Evolutionary conservation across 2,888 invertebrate genomes (phyloP), one percentile per base, ranked within the genome.

Genomic region (Ennomos fuscantarius): DNA sequence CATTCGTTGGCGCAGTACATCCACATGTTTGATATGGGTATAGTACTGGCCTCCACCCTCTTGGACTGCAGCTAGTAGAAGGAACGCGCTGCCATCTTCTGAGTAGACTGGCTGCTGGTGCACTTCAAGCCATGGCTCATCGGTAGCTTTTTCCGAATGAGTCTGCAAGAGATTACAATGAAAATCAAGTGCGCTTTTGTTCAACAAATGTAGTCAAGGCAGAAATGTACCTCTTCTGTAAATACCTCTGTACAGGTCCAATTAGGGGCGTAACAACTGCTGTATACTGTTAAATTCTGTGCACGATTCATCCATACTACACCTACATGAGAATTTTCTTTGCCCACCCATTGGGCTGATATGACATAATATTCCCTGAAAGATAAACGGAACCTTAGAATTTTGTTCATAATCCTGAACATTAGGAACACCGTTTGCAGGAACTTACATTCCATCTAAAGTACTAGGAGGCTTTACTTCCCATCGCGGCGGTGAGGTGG

Each of bases 231-330:
- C 49, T 59, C 58, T 59, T 59, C 53, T 36, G 58, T 59, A 59
- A 53, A 59, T 65, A 97, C 97, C 94, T 97, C 96, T 68, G 94
- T 93, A 87, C 99, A 99, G 54, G 95, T 94, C 95, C 97, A 96
- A 79, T 95, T 95, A 8, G 96, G 96, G 42, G 95, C 94, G 60
- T 95, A 94, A 85, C 99, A 99, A 63, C 97, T 94, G 64, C 97
- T 96, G 73, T 98, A 95, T 62, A 98, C 94, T 71, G 97, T 97
- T 67, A 97, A 94, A 86, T 99, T 99, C 90, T 99, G 99, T 42
- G 96, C 95, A 71, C 99, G 94, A 86, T 97, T 97, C 94, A 98
- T 96, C 97, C 98, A 99, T 55, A 98, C 96, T 47, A 97, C 96
- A 48, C 96, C 95, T 66, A 98, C 94, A 81, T 96, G 95, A 62